Evolutionary conservation across 2,888 invertebrate species (phyloP).

Genomic region (Rhagophthalmus giganteus): DNA sequence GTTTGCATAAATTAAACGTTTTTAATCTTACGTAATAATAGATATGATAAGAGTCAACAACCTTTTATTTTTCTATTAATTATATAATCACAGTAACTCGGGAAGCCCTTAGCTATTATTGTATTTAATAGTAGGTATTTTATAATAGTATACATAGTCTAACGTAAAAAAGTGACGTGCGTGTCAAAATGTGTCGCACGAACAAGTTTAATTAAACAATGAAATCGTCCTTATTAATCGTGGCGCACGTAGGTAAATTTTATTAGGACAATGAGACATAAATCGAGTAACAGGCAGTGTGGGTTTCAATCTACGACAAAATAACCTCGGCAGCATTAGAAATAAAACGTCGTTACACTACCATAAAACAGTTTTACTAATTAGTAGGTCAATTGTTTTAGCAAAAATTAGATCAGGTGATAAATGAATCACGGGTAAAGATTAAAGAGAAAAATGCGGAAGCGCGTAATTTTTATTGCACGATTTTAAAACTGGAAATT

Average conservation of each 20-base stretch:
- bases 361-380: too few species aligned
- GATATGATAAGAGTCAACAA: too few species aligned
- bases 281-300: slow-evolving; percentile 25
- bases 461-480: neutral
- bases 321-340: too few species aligned
- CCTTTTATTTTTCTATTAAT: too few species aligned
- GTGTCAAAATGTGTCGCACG: neutral
- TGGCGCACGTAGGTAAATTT: slow-evolving; percentile 23
- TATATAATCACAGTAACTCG: too few species aligned
- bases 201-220: slow-evolving; percentile 19
- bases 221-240: slow-evolving; percentile 26
- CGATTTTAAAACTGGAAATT: neutral
- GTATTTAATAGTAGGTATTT: too few species aligned
- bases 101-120: too few species aligned
- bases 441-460: neutral
- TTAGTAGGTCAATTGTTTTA: neutral
- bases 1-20: too few species aligned
- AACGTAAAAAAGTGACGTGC: too few species aligned
- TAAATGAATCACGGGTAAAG: neutral
- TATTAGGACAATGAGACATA: slow-evolving; percentile 26
- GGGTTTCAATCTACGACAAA: slow-evolving; percentile 21
- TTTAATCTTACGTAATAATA: too few species aligned
- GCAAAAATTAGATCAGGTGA: neutral
- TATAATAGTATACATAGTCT: too few species aligned
- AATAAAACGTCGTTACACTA: too few species aligned